Percentiles rank a stretch among this genome's conserved stretches.
phyloP scores from a whole-genome alignment of 2,113 vertebrate genomes.

The Hippocampus mohnikei region DNA sequence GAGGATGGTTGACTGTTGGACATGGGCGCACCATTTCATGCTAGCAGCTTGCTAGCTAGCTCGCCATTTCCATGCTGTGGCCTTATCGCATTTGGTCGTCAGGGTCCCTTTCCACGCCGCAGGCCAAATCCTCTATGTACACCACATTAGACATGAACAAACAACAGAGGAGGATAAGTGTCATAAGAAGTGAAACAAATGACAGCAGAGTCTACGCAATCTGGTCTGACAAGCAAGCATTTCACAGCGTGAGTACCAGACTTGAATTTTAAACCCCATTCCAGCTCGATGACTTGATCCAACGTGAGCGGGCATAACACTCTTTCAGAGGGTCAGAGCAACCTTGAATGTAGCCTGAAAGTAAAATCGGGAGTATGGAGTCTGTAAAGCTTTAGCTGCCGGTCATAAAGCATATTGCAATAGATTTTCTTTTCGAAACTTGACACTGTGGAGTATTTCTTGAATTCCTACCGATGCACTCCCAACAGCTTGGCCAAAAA shows the following conservation, averaged over 20 bases:
- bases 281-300: background rate
- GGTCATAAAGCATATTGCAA: slow-evolving; percentile 10
- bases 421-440: background rate
- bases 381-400: slow-evolving; percentile 16
- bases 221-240: too few relatives aligned
- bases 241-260: background rate
- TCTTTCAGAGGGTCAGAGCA: background rate
- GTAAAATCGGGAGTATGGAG: background rate
- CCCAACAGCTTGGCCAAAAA: background rate
- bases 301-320: background rate
- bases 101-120: too few relatives aligned
- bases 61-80: too few relatives aligned
- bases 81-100: too few relatives aligned
- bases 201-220: too few relatives aligned
- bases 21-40: too few relatives aligned
- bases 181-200: too few relatives aligned
- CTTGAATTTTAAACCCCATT: background rate
- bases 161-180: background rate
- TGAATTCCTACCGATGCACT: background rate
- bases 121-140: too few relatives aligned
- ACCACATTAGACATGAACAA: background rate
- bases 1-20: too few relatives aligned
- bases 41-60: too few relatives aligned
- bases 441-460: background rate
- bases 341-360: slow-evolving; percentile 1